Conservation (phyloP, 2,113 vertebrate genomes). For the Eptesicus fuscus region DNA sequence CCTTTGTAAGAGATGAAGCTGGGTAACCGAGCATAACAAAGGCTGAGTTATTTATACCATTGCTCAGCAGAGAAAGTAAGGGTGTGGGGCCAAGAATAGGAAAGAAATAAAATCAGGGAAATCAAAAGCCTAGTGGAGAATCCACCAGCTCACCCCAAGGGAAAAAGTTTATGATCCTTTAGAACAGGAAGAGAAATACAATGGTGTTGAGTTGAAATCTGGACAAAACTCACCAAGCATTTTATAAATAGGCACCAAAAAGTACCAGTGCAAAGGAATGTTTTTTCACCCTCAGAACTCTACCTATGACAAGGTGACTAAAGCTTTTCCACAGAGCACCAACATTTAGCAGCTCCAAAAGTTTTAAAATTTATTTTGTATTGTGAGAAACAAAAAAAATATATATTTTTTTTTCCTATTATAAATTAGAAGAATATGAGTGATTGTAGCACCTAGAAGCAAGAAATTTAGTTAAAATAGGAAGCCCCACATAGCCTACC, state of each 20-base stretch:
- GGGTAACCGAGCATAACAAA: slow-evolving; percentile 20
- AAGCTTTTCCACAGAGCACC: neutral
- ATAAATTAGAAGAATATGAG: neutral
- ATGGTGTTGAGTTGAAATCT: slow-evolving; percentile 31
- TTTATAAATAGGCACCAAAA: slow-evolving; percentile 43
- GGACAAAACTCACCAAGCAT: slow-evolving; percentile 3
- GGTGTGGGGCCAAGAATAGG: neutral
- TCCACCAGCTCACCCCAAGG: neutral
- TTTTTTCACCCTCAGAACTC: neutral
- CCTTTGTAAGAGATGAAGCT: neutral
- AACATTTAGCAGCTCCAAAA: neutral
- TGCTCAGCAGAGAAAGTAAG: slow-evolving; percentile 53
- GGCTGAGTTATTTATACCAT: slow-evolving; percentile 18
- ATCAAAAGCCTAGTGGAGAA: neutral
- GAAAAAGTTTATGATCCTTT: slow-evolving; percentile 17
- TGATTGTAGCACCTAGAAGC: neutral
- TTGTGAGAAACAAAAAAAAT: neutral
- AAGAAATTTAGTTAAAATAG: slow-evolving; percentile 1
- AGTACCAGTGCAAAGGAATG: neutral
- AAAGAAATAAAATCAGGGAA: neutral
- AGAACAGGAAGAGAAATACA: slow-evolving; percentile 52
- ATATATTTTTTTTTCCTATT: neutral
- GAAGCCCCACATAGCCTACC: neutral
- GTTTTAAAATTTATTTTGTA: neutral
- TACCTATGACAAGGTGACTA: neutral